Conservation (phyloP, 2,797 vertebrate genomes). For the Lepus townsendii region DNA sequence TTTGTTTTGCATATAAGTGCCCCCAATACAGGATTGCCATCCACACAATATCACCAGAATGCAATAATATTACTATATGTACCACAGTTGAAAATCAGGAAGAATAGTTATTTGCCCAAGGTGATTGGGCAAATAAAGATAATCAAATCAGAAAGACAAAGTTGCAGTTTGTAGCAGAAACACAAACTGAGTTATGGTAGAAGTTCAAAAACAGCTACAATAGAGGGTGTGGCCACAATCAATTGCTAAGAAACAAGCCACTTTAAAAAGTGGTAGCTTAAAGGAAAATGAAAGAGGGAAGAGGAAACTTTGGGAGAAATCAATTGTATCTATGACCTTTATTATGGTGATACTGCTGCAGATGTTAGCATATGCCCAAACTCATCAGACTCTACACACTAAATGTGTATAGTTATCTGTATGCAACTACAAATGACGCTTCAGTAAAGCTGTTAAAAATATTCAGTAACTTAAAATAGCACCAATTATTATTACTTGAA, state of each 20-base stretch:
- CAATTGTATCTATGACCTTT: background rate
- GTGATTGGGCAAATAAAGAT: background rate
- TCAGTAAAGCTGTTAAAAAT: background rate
- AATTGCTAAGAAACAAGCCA: background rate
- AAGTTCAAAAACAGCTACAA: background rate
- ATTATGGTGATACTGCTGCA: background rate
- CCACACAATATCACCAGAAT: background rate
- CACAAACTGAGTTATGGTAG: background rate
- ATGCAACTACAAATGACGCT: background rate
- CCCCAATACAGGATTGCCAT: background rate
- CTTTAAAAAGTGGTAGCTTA: background rate
- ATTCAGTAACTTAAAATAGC: background rate
- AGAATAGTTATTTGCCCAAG: background rate
- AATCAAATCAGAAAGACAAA: background rate
- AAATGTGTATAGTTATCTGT: background rate
- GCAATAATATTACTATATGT: background rate
- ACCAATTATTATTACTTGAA: background rate
- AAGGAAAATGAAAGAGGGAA: background rate
- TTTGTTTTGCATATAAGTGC: background rate
- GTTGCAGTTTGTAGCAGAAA: background rate
- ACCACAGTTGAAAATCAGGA: background rate
- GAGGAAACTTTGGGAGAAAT: background rate
- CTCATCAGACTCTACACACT: background rate
- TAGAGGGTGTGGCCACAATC: background rate
- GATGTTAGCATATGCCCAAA: background rate